Evolutionary conservation across 1,140 invertebrate species (phyloP), one percentile per base, ranked within the genome.

Genomic region (Linepithema humile): DNA sequence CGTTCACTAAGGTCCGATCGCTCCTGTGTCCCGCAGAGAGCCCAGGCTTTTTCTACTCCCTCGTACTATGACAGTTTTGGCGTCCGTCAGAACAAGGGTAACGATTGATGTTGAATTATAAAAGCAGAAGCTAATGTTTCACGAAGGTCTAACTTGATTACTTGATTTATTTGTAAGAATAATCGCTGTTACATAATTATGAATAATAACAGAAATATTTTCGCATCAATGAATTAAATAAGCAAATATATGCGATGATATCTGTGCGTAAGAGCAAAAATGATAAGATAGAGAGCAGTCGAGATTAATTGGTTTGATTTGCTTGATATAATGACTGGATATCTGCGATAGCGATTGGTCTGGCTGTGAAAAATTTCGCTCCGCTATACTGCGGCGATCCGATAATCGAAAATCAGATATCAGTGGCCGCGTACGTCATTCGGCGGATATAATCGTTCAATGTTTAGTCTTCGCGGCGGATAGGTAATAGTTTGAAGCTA

Each of bases 1-100:
- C 64, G 50, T 60, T 80, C 80, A 23, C 32, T 86, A 85, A 83
- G 75, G 83, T 69, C 67, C 40, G 70, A 62, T 82, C 65, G 84
- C 87, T 90, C 85, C 89, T 85, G 75, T 85, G 70, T 85, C 59
- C 26, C 57, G 53, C 57, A 50, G 20, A 53, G 57, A 9, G 32
- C 48, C 7, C 38, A 26, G 4, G 5, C 64, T 80, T 70, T 82
- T 84, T 84, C 35, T 40, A 50, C n/a, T 59, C n/a, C 15, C 50
- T 69, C 53, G 26, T 80, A 59, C 53, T 35, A 60, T 35, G 55
- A 62, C 23, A 26, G 15, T 50, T 84, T 82, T 67, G 29, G 32
- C 32, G 62, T n/a, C 17, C n/a, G n/a, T 12, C 20, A n/a, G 29
- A 60, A 23, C 20, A 26, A 62, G 6, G 10, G 20, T 29, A 12